Conservation (phyloP, 2,888 invertebrate species). For the Chrysolina haemoptera region DNA sequence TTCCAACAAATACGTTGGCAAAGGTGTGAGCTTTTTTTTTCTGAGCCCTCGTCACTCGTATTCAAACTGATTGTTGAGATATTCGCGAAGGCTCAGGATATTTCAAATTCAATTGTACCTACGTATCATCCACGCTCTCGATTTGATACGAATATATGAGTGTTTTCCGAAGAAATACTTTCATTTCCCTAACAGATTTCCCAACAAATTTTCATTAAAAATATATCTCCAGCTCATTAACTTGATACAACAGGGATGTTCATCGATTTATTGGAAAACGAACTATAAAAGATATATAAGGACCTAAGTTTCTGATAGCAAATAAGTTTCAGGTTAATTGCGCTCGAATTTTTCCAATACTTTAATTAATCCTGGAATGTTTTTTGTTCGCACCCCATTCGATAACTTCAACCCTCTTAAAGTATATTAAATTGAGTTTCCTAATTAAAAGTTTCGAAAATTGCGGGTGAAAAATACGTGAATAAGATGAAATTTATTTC, state of each 20-base stretch:
- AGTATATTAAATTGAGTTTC: slow-evolving; percentile 64
- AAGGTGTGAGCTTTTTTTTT: too few relatives aligned
- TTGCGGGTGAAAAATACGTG: slow-evolving; percentile 56
- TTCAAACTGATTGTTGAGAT: too few relatives aligned
- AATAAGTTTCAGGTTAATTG: slow-evolving; percentile 47
- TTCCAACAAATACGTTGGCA: too few relatives aligned
- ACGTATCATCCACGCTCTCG: too few relatives aligned
- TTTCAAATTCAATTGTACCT: too few relatives aligned
- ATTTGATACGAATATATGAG: too few relatives aligned
- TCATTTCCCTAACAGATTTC: background rate
- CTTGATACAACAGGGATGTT: background rate
- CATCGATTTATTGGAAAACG: background rate
- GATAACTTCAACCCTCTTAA: slow-evolving; percentile 58
- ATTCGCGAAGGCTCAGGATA: too few relatives aligned
- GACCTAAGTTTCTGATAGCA: slow-evolving; percentile 13
- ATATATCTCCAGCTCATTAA: background rate
- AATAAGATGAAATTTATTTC: slow-evolving; percentile 48
- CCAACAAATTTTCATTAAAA: background rate
- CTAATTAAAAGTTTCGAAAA: slow-evolving; percentile 66
- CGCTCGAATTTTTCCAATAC: slow-evolving; percentile 56
- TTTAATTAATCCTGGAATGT: slow-evolving; percentile 57
- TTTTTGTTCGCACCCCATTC: slow-evolving; percentile 54
- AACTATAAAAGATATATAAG: slow-evolving; percentile 8
- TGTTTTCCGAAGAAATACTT: too few relatives aligned
- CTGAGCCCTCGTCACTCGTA: too few relatives aligned